Evolutionary conservation across 2,888 invertebrate species (phyloP).

Genomic region (Coremacera marginata): DNA sequence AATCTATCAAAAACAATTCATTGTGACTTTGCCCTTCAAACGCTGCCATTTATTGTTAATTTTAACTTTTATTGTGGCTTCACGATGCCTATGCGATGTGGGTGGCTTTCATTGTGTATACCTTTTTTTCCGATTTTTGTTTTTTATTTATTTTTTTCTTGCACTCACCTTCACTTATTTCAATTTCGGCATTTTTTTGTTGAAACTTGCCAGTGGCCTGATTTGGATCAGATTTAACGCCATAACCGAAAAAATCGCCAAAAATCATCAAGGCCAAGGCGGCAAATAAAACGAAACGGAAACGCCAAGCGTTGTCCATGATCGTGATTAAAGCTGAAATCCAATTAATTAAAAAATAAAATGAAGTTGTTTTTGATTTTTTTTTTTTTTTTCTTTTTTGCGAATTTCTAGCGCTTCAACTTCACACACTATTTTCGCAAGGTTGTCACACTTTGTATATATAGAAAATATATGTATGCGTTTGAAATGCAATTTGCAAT

Average conservation of each 20-base stretch:
- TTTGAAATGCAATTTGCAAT: constrained; percentile 10
- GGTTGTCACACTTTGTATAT: constrained; percentile 13
- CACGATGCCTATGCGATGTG: background rate
- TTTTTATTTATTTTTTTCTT: background rate
- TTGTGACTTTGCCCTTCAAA: too few species aligned
- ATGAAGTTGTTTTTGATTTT: background rate
- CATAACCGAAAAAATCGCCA: constrained; percentile 68
- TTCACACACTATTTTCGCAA: background rate
- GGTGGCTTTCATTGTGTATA: background rate
- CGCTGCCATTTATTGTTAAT: too few species aligned
- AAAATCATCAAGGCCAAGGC: constrained; percentile 66
- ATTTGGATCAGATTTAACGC: constrained; percentile 65
- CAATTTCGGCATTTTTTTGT: constrained; percentile 66
- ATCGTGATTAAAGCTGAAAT: background rate
- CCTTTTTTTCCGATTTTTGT: background rate
- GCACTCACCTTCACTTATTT: constrained; percentile 67
- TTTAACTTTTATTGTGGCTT: too few species aligned
- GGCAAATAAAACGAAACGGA: constrained; percentile 66
- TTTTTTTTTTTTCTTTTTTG: constrained; percentile 2
- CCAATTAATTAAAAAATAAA: constrained; percentile 25
- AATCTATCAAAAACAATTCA: too few species aligned
- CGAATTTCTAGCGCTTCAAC: background rate
- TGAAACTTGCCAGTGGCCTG: constrained; percentile 64
- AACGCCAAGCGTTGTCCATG: constrained; percentile 69
- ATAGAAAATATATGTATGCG: background rate